These are phyloP conservation scores for Scaptodrosophila latifasciaeformis DNA, from an alignment of 2,888 invertebrate genomes.

Conservation along the genomic window DNA sequence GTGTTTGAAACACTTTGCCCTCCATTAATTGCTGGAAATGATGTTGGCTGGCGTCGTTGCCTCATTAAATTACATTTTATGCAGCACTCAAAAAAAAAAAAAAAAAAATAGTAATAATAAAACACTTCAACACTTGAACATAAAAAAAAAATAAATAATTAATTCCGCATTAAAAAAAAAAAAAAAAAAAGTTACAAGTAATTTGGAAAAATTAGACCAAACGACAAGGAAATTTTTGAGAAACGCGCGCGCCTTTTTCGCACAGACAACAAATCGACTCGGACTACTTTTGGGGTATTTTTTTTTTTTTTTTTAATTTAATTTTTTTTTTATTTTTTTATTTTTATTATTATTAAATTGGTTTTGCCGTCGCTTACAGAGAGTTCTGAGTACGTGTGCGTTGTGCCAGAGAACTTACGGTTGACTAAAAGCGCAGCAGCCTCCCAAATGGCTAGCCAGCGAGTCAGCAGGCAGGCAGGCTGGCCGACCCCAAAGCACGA, in stretches of 20 bases:
- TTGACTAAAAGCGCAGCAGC: conserved; percentile 34
- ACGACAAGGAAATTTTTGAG: too few species aligned
- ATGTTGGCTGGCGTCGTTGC: neutral
- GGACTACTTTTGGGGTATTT: too few species aligned
- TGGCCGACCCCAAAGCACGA: conserved; percentile 25
- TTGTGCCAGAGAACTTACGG: conserved; percentile 36
- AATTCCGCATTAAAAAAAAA: neutral
- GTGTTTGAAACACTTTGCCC: neutral
- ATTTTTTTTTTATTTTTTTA: too few species aligned
- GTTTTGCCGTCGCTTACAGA: neutral
- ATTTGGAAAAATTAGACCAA: too few species aligned
- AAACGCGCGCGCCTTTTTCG: neutral
- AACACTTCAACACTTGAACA: neutral
- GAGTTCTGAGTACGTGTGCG: conserved; percentile 32
- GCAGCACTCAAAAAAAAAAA: neutral
- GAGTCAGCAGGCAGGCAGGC: neutral
- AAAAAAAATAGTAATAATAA: neutral
- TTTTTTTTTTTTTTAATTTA: too few species aligned
- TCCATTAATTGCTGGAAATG: neutral
- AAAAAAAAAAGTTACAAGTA: neutral
- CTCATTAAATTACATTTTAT: neutral
- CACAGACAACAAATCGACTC: neutral
- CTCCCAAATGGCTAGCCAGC: neutral
- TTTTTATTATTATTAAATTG: neutral
- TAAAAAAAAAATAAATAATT: neutral